Evolutionary conservation across 2,113 vertebrate species (phyloP), one percentile per base, ranked within the genome.

Genomic region (Hystrix brachyura): DNA sequence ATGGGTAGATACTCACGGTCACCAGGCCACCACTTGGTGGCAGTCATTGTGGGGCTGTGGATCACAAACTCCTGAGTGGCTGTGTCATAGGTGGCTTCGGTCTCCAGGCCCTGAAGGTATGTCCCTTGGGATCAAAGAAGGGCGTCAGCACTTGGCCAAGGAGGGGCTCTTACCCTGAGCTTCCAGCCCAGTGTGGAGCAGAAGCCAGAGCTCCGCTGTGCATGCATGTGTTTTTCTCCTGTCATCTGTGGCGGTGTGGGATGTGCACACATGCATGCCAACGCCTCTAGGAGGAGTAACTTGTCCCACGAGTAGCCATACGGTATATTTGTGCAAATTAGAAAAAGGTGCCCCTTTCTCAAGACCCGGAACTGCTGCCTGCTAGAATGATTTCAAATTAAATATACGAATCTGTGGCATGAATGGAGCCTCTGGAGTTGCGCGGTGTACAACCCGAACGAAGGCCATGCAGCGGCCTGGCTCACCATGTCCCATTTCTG

Each of bases 21-120:
- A 93, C 99, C 99, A 48, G 99, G 99, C 99, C 99, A 99, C 99
- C 99, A 99, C 93, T 99, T 99, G 97, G 98, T 98, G 65, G 99
- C 98, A 62, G 99, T 99, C 43, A 98, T 59, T 4, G 97, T 98
- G 21, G 99, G 99, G 27, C 98, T 99, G 91, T 99, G 99, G 79
- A 99, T 83, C 89, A 99, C 97, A 95, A 99, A 99, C 85, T 99
- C 99, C 98, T 99, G 99, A 0, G 98, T 98, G 78, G 97, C 51
- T 5, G 46, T 7, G 64, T 99, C 98, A 64, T 99, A 99, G 92
- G 98, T 98, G 64, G 99, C 99, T 93, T 98, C 98, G 0, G 99
- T 99, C 97, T 99, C 99, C 95, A 99, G 98, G 84, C 99, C 99
- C 72, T 98, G 98, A 95, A 99, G 98, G 53, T 99, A 98, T 1